Evolutionary conservation across 2,797 vertebrate species (phyloP), one percentile per base, ranked within the genome.

Genomic region (Gallinago stenura): DNA sequence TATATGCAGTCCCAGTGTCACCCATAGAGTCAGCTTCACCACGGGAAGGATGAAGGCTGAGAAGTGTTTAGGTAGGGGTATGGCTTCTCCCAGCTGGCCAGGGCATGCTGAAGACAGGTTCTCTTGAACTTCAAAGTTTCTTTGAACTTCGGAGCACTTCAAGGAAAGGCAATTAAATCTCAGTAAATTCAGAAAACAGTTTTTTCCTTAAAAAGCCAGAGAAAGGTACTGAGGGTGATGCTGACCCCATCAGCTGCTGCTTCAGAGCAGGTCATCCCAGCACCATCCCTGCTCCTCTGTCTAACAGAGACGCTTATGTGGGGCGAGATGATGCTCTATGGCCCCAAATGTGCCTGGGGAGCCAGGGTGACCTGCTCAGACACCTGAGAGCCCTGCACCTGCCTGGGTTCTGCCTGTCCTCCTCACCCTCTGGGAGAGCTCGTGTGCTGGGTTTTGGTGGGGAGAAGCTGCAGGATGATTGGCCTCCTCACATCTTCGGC

Each of bases 261-360:
- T 58, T 57, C 69, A 35, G 41, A 73, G 45, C 26, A 37, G 5
- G 19, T 53, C 3, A 2, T 60, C 12, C 24, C 43, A 37, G 21
- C 25, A 28, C 10, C 16, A 45, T 37, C 25, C 18, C 22, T 39
- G 7, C 24, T 75, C 22, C 45, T 75, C 26, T 35, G 24, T 68
- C 39, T 39, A 30, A 53, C 0, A 0, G 33, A 90, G 68, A 50
- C 2, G 6, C 37, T 54, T 9, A 4, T 0, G 2, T 43, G 50
- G 28, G 25, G 33, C 2, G 2, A 76, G 66, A 46, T 0, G 1
- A 41, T 53, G 41, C 13, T 76, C 19, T 48, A 37, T 56, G 45
- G 8, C 10, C 53, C 50, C 56, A 43, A 61, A 22, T 0, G 0
- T 41, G 28, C 35, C 45, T 41, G 65, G 26, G 24, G 8, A 71